Conservation (phyloP, 1,140 invertebrate genomes). For the Panagrolaimus sp. region DNA sequence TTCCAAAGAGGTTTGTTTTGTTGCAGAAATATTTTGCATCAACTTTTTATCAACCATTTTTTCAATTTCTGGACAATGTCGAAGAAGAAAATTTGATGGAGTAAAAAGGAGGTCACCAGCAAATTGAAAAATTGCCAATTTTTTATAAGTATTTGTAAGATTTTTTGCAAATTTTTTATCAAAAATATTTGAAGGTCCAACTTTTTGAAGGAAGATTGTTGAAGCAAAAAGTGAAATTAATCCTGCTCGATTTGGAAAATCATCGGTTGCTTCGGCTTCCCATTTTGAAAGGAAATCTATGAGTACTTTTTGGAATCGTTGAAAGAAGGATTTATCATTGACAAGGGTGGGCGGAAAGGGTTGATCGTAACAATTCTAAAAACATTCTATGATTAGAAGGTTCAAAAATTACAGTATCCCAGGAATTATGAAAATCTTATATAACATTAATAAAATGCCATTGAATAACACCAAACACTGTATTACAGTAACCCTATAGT, state of each 20-base stretch:
- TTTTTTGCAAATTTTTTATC: neutral
- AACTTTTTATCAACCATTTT: conserved; percentile 19
- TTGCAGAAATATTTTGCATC: neutral
- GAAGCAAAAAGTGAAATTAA: conserved; percentile 1
- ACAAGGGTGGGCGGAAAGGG: conserved; percentile 34
- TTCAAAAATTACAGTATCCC: too few relatives aligned
- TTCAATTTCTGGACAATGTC: conserved; percentile 4
- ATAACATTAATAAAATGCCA: too few relatives aligned
- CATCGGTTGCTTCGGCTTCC: conserved; percentile 18
- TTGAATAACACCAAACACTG: too few relatives aligned
- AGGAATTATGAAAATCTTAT: too few relatives aligned
- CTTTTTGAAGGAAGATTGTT: neutral
- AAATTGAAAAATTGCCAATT: neutral
- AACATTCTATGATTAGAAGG: conserved; percentile 24
- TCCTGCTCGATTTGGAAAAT: neutral
- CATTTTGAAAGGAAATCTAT: conserved; percentile 17
- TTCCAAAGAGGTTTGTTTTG: neutral
- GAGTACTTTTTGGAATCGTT: conserved; percentile 23
- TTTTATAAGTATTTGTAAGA: neutral
- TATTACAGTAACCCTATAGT: too few relatives aligned
- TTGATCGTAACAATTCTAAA: conserved; percentile 31
- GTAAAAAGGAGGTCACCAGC: neutral
- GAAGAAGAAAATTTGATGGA: conserved; percentile 13
- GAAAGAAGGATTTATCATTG: conserved; percentile 21
- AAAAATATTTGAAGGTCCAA: neutral